Evolutionary conservation across 2,888 invertebrate species (phyloP).

Genomic region (Heliconius ethilla): DNA sequence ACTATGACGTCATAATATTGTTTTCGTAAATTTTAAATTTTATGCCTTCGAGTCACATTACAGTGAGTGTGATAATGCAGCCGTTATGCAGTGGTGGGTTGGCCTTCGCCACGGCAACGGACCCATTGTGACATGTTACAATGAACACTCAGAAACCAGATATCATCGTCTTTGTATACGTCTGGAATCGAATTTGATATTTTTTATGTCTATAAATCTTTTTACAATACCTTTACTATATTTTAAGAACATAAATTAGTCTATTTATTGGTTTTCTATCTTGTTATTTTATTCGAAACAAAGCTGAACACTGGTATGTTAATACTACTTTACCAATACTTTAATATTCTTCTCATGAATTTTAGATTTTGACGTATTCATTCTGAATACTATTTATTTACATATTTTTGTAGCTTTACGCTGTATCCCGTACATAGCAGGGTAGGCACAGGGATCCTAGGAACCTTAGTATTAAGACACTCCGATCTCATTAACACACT

Average conservation of each 20-base stretch:
- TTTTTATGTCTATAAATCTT: slow-evolving; percentile 43
- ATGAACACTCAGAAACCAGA: slow-evolving; percentile 77
- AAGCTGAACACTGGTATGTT: neutral
- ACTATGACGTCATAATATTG: neutral
- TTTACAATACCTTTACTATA: neutral
- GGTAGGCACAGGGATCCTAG: too few species aligned
- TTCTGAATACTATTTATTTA: neutral
- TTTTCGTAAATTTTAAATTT: slow-evolving; percentile 20
- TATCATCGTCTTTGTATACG: slow-evolving; percentile 67
- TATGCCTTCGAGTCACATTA: slow-evolving; percentile 53
- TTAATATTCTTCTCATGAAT: neutral
- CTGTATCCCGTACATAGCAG: too few species aligned
- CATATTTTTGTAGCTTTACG: too few species aligned
- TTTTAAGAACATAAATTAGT: neutral
- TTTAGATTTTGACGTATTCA: neutral
- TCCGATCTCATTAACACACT: too few species aligned
- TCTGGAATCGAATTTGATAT: slow-evolving; percentile 62
- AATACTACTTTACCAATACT: neutral
- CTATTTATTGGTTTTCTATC: neutral
- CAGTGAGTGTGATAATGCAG: slow-evolving; percentile 62
- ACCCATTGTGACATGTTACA: slow-evolving; percentile 71
- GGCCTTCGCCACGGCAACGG: slow-evolving; percentile 77
- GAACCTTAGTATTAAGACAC: too few species aligned
- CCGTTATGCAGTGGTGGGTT: slow-evolving; percentile 72
- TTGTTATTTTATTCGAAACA: neutral